Evolutionary conservation across 2,888 invertebrate genomes (phyloP), one percentile per base, ranked within the genome.

Genomic region (Limnephilus rhombicus): DNA sequence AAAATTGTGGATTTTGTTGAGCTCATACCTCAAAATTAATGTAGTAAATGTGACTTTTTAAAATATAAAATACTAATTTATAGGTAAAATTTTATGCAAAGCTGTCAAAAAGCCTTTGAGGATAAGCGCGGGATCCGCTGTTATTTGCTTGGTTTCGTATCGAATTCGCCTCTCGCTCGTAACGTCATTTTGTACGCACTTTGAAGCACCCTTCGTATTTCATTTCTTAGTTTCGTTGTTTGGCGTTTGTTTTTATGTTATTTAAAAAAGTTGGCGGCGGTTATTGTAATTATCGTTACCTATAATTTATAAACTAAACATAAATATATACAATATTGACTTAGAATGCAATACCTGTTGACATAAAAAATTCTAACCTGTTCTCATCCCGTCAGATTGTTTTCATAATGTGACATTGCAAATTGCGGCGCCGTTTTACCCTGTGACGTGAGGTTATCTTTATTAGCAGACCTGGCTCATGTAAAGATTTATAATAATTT

Each of bases 111-210:
- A 68, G 82, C 90, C 49, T 82, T 82, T 49, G 41, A 89, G 49
- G 83, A 91, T 93, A 90, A 91, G 93, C 93, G 93, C 93, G 93
- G 93, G 93, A 93, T 89, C 92, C 83, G 90, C 91, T 88, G 45
- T 91, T 87, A 91, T 90, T 90, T 87, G 91, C 89, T 87, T 85
- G 53, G 87, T 53, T 85, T 85, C 80, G 68, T 91, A 90, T 85
- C 89, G 89, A 49, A 86, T 91, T 82, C 83, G 83, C 90, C 90
- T 89, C 82, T 80, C 41, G 86, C 85, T 68, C 82, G 87, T 93
- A 90, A 93, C 93, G 93, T 93, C 90, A 91, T 93, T 93, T 93
- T 89, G 88, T 87, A 92, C 93, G 92, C 92, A 92, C 93, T 82
- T 41, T 37, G 68, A 93, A 93, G 85, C 93, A 92, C 85, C 53